Percentiles rank a stretch among this genome's conserved stretches.
These are phyloP conservation scores for Drosophila anomelani DNA, from an alignment of 2,888 invertebrate species.

Conservation along the genomic window DNA sequence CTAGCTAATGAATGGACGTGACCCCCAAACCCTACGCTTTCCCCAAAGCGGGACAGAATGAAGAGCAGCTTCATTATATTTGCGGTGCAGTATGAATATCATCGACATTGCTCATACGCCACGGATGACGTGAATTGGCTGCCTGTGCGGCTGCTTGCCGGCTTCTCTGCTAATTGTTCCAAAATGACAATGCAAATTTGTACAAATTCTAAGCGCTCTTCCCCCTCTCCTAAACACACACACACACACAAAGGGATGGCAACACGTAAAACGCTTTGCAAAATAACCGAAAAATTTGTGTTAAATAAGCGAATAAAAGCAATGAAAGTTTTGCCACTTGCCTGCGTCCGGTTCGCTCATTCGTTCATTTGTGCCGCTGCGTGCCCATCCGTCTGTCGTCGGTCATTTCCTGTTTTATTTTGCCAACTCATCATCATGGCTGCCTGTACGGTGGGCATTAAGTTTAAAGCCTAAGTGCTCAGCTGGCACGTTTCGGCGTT, in stretches of 20 bases:
- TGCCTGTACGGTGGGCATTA: constrained; percentile 35
- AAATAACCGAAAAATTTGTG: constrained; percentile 72
- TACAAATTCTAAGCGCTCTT: constrained; percentile 41
- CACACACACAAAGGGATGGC: background rate
- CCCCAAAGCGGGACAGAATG: constrained; percentile 6
- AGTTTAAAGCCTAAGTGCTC: constrained; percentile 60
- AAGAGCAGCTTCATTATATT: constrained; percentile 50
- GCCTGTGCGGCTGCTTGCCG: constrained; percentile 35
- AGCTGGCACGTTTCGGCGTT: constrained; percentile 49
- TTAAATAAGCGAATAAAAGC: constrained; percentile 77
- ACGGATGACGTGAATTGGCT: constrained; percentile 31
- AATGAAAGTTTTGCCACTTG: constrained; percentile 69
- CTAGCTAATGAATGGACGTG: constrained; percentile 42
- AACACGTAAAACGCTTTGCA: constrained; percentile 49
- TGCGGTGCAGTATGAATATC: constrained; percentile 26
- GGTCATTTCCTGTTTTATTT: constrained; percentile 58
- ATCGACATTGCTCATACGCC: constrained; percentile 52
- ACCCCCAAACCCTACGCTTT: background rate
- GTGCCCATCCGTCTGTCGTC: constrained; percentile 35
- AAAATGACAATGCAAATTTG: constrained; percentile 69
- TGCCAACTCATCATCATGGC: constrained; percentile 65
- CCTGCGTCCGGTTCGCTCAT: constrained; percentile 46
- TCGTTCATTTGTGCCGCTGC: constrained; percentile 36
- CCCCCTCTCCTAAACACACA: constrained; percentile 20
- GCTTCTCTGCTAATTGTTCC: constrained; percentile 64